Percentiles rank a stretch among this genome's conserved stretches.
Conservation (phyloP, 2,888 invertebrate genomes). For the Galeruca laticollis region DNA sequence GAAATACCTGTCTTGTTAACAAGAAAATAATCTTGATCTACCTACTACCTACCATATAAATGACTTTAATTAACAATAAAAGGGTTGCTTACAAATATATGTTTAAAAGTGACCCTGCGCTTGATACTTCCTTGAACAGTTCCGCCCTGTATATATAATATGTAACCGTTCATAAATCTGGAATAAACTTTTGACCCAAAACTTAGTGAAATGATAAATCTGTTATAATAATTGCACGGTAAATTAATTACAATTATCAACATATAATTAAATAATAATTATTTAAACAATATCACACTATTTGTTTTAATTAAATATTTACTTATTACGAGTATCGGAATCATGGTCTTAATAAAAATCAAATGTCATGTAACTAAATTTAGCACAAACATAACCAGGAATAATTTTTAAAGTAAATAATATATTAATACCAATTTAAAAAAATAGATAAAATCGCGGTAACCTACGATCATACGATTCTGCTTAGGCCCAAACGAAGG, state of each 20-base stretch:
- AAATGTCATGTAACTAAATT: conserved; percentile 2
- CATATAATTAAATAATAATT: not conserved
- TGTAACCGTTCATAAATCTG: conserved; percentile 23
- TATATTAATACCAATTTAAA: conserved; percentile 6
- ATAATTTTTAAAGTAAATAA: not conserved
- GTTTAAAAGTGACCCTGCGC: not conserved
- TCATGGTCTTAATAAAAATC: not conserved
- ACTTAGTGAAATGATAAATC: not conserved
- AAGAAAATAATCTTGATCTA: no score
- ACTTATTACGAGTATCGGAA: not conserved
- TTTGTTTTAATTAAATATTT: conserved; percentile 19
- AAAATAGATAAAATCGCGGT: conserved; percentile 14
- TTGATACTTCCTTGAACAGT: conserved; percentile 9
- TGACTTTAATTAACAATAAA: not conserved
- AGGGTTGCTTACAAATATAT: not conserved
- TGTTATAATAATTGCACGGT: not conserved
- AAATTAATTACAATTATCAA: not conserved
- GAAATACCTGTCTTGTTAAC: no score
- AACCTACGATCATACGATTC: conserved; percentile 29
- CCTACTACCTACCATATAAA: no score
- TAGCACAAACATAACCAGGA: conserved; percentile 2
- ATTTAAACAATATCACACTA: not conserved
- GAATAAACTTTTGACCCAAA: not conserved
- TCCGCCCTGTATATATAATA: conserved; percentile 20
- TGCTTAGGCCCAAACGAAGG: conserved; percentile 23